These are phyloP conservation scores for Synergus umbraculus DNA, from an alignment of 2,888 invertebrate species.

Conservation along the genomic window DNA sequence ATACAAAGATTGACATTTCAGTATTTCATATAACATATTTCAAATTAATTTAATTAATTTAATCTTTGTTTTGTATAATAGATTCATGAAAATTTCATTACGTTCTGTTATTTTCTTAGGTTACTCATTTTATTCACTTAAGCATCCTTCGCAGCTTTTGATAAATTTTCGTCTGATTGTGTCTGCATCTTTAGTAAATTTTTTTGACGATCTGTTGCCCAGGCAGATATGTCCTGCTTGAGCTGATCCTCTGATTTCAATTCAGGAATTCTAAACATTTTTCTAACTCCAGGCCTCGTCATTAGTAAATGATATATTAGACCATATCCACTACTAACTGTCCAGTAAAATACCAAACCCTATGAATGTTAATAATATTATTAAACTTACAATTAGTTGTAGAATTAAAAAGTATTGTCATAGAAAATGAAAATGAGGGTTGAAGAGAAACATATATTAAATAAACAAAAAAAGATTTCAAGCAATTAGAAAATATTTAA, in stretches of 20 bases:
- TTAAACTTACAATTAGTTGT: neutral
- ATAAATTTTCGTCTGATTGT: neutral
- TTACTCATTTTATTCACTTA: neutral
- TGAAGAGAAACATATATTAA: no score
- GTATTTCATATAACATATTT: no score
- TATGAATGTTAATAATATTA: neutral
- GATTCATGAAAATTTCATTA: no score
- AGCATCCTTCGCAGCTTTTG: neutral
- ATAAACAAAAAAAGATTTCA: no score
- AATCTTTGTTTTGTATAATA: no score
- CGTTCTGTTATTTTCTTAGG: neutral
- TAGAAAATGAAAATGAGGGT: no score
- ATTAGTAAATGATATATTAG: constrained; percentile 2
- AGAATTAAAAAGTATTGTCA: no score
- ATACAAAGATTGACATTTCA: no score
- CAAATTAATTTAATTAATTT: no score
- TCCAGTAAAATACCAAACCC: constrained; percentile 12
- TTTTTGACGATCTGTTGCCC: neutral
- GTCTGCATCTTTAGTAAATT: neutral
- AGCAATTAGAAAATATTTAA: neutral
- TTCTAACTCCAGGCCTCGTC: neutral
- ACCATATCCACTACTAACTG: constrained; percentile 12
- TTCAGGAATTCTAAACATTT: neutral
- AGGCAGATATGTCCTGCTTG: neutral
- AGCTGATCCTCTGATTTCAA: neutral